Conservation (phyloP, 2,113 vertebrate genomes). For the Leuciscus idus region DNA sequence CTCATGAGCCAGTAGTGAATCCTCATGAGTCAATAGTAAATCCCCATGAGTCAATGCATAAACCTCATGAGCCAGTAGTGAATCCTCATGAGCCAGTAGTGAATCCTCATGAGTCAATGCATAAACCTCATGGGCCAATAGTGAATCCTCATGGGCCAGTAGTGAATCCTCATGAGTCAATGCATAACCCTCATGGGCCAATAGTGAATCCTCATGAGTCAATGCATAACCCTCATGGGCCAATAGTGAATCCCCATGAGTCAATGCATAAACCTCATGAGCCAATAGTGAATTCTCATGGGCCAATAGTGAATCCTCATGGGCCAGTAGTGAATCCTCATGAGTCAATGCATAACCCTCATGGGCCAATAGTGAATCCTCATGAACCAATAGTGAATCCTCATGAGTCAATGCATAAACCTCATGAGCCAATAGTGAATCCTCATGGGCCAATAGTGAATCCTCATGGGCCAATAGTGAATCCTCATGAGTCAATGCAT, state of each 20-base stretch:
- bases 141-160: not conserved
- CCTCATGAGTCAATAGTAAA: not conserved
- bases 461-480: not conserved
- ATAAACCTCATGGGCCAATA: not conserved
- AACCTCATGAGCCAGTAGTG: not conserved
- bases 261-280: not conserved
- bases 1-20: not conserved
- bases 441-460: not conserved
- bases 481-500: not conserved
- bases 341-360: not conserved
- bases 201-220: not conserved
- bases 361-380: not conserved
- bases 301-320: not conserved
- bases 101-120: not conserved
- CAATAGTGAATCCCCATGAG: not conserved
- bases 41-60: not conserved
- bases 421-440: not conserved
- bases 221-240: not conserved
- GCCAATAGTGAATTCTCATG: not conserved
- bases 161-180: accelerated
- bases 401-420: not conserved
- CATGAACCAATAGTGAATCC: not conserved
- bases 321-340: not conserved
- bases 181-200: not conserved
- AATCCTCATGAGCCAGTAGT: not conserved